Conservation (phyloP, 2,113 vertebrate species). For the Tyrannus savana region DNA sequence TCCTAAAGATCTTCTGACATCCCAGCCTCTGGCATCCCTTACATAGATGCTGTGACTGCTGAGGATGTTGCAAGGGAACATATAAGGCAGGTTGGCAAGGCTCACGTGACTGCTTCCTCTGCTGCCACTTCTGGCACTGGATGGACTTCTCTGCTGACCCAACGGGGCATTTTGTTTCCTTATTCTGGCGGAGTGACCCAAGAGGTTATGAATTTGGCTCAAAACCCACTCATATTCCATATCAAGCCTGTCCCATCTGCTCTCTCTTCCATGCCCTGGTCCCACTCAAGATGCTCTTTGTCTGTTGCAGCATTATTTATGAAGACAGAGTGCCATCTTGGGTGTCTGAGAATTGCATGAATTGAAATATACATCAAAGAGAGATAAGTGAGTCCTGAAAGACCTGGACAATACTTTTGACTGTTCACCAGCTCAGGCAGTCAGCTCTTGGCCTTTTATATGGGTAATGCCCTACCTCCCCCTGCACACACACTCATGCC, state of each 20-base stretch:
- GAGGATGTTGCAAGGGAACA: neutral
- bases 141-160: neutral
- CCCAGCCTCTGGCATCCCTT: neutral
- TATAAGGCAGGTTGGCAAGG: rapidly evolving
- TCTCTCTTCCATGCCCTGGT: neutral
- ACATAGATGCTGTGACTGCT: neutral
- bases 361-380: neutral
- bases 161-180: neutral
- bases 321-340: neutral
- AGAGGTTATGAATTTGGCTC: neutral
- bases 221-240: neutral
- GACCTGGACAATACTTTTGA: neutral
- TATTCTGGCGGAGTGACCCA: neutral
- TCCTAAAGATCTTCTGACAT: neutral
- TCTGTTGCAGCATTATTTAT: neutral
- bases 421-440: neutral
- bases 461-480: neutral
- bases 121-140: neutral
- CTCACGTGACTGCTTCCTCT: neutral
- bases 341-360: neutral
- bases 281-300: neutral
- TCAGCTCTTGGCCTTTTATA: neutral
- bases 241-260: neutral
- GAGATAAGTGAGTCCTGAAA: neutral
- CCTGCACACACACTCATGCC: neutral